A percentile compares a stretch with the other conserved stretches of the same genome.
These are phyloP conservation scores for Augochlorella aurata DNA, from an alignment of 2,888 invertebrate species.

Conservation along the genomic window DNA sequence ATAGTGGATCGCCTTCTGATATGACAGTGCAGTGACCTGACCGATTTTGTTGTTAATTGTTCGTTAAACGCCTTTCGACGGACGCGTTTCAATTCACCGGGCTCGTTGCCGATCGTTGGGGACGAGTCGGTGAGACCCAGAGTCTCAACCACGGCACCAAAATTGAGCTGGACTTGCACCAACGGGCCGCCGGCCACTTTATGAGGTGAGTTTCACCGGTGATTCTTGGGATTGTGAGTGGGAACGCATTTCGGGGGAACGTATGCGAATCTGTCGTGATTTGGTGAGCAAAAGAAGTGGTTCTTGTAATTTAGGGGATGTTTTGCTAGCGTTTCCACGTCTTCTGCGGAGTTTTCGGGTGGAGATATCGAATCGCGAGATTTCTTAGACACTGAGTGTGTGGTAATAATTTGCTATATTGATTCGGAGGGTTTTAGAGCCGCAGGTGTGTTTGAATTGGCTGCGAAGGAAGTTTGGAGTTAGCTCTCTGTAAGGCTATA, in stretches of 20 bases:
- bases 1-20: slow-evolving; percentile 51
- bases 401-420: background rate
- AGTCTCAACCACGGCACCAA: slow-evolving; percentile 84
- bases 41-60: slow-evolving; percentile 34
- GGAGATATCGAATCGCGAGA: too few relatives aligned
- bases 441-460: background rate
- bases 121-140: slow-evolving; percentile 67
- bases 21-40: slow-evolving; percentile 62
- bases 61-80: slow-evolving; percentile 24
- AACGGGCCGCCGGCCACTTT: slow-evolving; percentile 90
- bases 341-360: too few relatives aligned
- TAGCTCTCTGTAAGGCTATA: background rate
- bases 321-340: too few relatives aligned
- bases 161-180: slow-evolving; percentile 90
- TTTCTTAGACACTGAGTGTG: too few relatives aligned
- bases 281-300: background rate
- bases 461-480: background rate
- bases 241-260: background rate
- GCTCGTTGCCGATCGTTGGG: background rate
- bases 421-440: background rate
- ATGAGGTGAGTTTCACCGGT: slow-evolving; percentile 84
- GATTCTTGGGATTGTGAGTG: background rate
- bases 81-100: slow-evolving; percentile 13
- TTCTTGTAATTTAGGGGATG: too few relatives aligned
- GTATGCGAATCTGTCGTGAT: background rate